Percentiles rank a stretch among this genome's conserved stretches.
phyloP scores from a whole-genome alignment of 1,140 invertebrate genomes.

The Phenacoccus solenopsis region DNA sequence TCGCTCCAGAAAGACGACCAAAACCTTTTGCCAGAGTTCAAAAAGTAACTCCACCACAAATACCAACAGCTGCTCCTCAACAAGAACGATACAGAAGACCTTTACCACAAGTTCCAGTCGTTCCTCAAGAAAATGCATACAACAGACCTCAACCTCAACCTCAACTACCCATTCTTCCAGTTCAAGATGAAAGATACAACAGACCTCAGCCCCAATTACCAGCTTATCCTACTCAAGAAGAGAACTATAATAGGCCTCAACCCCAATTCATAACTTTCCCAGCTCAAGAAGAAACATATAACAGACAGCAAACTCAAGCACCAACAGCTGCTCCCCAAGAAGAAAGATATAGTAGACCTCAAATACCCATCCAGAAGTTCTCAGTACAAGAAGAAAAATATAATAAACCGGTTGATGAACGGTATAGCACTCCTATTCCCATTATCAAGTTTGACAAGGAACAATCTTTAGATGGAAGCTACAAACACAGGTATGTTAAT shows the following conservation, averaged over 20 bases:
- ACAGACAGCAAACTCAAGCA: neutral
- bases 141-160: neutral
- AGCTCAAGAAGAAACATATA: slow-evolving; percentile 19
- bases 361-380: neutral
- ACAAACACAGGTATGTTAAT: slow-evolving; percentile 24
- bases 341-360: neutral
- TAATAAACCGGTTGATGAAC: neutral
- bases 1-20: neutral
- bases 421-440: neutral
- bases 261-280: neutral
- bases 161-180: neutral
- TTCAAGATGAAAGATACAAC: slow-evolving; percentile 19
- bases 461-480: slow-evolving; percentile 26
- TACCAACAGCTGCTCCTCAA: neutral
- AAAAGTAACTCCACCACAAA: neutral
- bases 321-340: slow-evolving; percentile 4
- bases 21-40: neutral
- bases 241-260: slow-evolving; percentile 7
- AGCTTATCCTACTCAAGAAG: neutral
- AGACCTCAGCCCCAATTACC: neutral
- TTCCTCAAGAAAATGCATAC: neutral
- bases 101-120: neutral
- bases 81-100: neutral
- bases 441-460: neutral
- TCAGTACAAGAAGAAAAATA: neutral